Conservation (phyloP, 2,797 vertebrate species). For the Hapalemur alaotrensis region DNA sequence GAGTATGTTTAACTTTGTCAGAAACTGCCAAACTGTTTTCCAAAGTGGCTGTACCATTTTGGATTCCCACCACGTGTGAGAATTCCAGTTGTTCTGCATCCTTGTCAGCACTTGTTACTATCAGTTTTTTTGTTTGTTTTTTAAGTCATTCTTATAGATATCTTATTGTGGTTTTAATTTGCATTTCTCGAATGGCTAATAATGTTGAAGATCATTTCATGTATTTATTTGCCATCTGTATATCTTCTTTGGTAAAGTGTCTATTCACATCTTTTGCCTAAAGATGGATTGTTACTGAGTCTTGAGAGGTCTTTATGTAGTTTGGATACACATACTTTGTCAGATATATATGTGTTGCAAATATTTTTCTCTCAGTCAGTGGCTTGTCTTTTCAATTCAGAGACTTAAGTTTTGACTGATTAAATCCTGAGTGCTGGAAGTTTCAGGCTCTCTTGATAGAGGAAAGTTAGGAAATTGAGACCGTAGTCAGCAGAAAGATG, state of each 20-base stretch:
- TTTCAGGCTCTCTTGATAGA: constrained; percentile 48
- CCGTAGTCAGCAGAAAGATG: constrained; percentile 61
- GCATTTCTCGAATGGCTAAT: constrained; percentile 35
- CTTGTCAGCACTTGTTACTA: neutral
- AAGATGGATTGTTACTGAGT: constrained; percentile 29
- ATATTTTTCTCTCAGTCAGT: constrained; percentile 50
- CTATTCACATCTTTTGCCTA: constrained; percentile 25
- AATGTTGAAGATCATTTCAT: constrained; percentile 25
- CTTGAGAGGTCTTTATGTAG: constrained; percentile 33
- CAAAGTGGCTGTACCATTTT: neutral
- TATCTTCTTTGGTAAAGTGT: constrained; percentile 26
- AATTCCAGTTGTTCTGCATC: constrained; percentile 24
- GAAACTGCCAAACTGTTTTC: constrained; percentile 14
- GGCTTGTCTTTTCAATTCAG: constrained; percentile 50
- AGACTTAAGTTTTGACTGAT: constrained; percentile 57
- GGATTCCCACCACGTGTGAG: neutral
- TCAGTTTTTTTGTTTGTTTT: neutral
- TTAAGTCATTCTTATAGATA: constrained; percentile 26
- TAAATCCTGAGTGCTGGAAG: constrained; percentile 36
- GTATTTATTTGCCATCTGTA: constrained; percentile 25
- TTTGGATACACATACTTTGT: constrained; percentile 12
- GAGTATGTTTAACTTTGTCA: constrained; percentile 10
- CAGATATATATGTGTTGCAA: constrained; percentile 18
- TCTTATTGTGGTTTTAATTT: constrained; percentile 26
- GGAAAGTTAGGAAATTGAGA: constrained; percentile 47